Percentiles rank a stretch among this genome's conserved stretches.
phyloP scores from a whole-genome alignment of 2,113 vertebrate species.

The Scatophagus argus region DNA sequence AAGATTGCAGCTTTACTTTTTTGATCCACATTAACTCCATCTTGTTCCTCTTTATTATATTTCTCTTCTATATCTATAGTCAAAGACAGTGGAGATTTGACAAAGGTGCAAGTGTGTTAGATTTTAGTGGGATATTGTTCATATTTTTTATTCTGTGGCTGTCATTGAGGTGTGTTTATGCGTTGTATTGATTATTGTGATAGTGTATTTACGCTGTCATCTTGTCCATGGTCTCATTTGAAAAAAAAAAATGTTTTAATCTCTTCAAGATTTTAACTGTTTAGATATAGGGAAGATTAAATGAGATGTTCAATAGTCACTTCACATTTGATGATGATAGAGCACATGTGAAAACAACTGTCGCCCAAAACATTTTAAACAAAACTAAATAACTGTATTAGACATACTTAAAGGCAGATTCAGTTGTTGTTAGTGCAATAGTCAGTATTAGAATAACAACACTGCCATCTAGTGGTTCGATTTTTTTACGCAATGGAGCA shows the following conservation, averaged over 20 bases:
- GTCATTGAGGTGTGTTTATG: not conserved
- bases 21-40: no score
- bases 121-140: no score
- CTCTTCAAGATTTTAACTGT: not conserved
- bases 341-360: not conserved
- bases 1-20: no score
- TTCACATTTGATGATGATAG: not conserved
- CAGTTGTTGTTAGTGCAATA: not conserved
- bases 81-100: no score
- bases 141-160: not conserved
- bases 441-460: not conserved
- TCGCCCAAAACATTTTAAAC: not conserved
- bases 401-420: not conserved
- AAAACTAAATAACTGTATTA: not conserved
- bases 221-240: not conserved
- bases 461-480: conserved; percentile 59
- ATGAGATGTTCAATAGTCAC: not conserved
- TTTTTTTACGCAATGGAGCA: not conserved
- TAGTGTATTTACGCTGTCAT: not conserved
- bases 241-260: not conserved
- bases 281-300: not conserved
- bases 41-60: no score
- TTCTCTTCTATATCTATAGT: no score
- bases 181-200: not conserved
- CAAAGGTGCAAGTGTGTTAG: no score